Conservation (phyloP, 2,113 vertebrate species). For the Pipa parva region DNA sequence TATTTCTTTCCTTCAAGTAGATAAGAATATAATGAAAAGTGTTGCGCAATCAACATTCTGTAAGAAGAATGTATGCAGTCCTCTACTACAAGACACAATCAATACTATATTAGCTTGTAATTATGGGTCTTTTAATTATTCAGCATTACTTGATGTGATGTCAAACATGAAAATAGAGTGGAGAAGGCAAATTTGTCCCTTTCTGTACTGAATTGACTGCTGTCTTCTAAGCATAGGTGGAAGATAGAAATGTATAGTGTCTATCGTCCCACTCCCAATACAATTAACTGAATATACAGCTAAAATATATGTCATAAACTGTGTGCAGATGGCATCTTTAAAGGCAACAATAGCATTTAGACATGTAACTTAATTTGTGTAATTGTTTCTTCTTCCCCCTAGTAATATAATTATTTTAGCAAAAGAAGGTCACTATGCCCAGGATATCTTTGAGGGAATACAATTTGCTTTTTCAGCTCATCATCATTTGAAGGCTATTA, state of each 20-base stretch:
- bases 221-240: neutral
- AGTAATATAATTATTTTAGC: constrained; percentile 48
- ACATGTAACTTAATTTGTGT: constrained; percentile 49
- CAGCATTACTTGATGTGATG: constrained; percentile 57
- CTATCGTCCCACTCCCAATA: too few relatives aligned
- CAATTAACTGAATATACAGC: neutral
- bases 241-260: neutral
- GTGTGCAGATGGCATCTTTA: constrained; percentile 19
- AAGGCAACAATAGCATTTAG: constrained; percentile 46
- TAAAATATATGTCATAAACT: neutral
- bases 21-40: too few relatives aligned
- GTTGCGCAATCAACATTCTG: too few relatives aligned
- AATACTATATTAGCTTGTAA: constrained; percentile 70
- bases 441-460: constrained; percentile 48
- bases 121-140: constrained; percentile 72
- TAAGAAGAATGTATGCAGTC: constrained; percentile 27
- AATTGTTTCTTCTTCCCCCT: constrained; percentile 38
- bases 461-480: constrained; percentile 46
- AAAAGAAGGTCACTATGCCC: constrained; percentile 46
- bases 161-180: too few relatives aligned
- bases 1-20: too few relatives aligned
- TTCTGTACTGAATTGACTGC: neutral
- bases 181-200: too few relatives aligned
- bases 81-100: constrained; percentile 59
- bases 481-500: constrained; percentile 27